phyloP scores from a whole-genome alignment of 2,113 vertebrate genomes.

The Sebastes fasciatus region DNA sequence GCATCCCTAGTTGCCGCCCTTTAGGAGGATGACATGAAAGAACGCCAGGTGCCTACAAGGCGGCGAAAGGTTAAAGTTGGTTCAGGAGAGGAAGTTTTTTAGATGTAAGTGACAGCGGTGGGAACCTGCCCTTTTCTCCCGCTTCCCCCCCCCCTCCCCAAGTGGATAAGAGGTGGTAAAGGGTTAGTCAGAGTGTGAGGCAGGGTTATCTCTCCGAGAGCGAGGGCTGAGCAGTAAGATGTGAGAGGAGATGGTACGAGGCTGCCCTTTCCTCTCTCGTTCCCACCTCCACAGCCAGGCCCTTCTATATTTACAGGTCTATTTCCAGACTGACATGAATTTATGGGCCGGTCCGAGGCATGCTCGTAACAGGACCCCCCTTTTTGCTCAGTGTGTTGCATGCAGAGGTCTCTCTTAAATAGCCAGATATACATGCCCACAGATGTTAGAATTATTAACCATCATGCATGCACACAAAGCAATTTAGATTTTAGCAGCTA shows the following conservation, averaged over 20 bases:
- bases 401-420: conserved; percentile 42
- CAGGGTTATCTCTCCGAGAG: conserved; percentile 20
- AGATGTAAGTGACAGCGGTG: conserved; percentile 23
- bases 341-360: conserved; percentile 69
- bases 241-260: conserved; percentile 39
- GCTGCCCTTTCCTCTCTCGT: conserved; percentile 65
- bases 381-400: conserved; percentile 27
- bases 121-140: conserved; percentile 52
- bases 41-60: neutral
- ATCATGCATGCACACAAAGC: conserved; percentile 40
- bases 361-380: conserved; percentile 71
- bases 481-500: conserved; percentile 1
- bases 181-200: conserved; percentile 38
- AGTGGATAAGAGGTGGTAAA: conserved; percentile 38
- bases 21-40: neutral
- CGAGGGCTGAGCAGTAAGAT: neutral
- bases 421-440: conserved; percentile 44
- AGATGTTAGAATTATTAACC: conserved; percentile 74
- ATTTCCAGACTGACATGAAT: conserved; percentile 76
- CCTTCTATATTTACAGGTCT: conserved; percentile 79
- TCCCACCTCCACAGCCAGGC: conserved; percentile 53
- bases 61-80: neutral
- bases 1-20: no score
- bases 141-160: neutral
- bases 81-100: neutral